Base-by-base conservation (phyloP, 1,140 invertebrate genomes). In the Diabrotica virgifera region DNA sequence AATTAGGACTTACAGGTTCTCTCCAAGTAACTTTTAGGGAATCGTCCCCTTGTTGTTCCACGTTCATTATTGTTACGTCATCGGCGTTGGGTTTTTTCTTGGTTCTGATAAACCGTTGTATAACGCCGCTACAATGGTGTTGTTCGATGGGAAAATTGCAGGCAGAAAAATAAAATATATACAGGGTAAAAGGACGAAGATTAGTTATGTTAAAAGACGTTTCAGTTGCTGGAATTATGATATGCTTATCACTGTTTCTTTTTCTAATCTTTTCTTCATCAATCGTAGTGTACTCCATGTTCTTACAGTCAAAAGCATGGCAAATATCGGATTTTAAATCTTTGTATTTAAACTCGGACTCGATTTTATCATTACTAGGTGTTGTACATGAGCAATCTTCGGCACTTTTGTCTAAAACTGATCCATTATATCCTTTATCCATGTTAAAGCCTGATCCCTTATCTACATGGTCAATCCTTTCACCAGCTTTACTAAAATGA, bases 1-100 rank as follows among this genome's bases (percentile, higher is more conserved):
- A 85, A 74, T 91, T 91, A 0, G 88, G 86, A 24, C 83, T 56
- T 6, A 70, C 68, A 4, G 88, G 88, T 66, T 84, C 77, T 2
- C 78, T 72, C 89, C 89, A 91, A 8, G 69, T 77, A 5, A 90
- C 71, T 9, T 79, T 74, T 1, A 78, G 76, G 46, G 77, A 71
- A 2, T 72, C 63, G 10, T 78, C 77, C 64, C 81, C 79, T 5
- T 71, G 59, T 5, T 58, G 36, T 3, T 78, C 70, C 0, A 74
- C 61, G 72, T 73, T 71, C 6, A 73, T 71, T 6, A 67, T 36
- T 0, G 62, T 68, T 0, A 83, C 65, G 59, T 79, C 71, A 66
- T 85, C 84, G 5, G 79, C 79, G 7, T 37, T 59, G 0, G 59
- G 13, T 7, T 70, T 73, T 37, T 64, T 76, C 40, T 71, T 66